Base-by-base conservation (phyloP, 1,140 invertebrate genomes). In the Stegodyphus mimosarum region DNA sequence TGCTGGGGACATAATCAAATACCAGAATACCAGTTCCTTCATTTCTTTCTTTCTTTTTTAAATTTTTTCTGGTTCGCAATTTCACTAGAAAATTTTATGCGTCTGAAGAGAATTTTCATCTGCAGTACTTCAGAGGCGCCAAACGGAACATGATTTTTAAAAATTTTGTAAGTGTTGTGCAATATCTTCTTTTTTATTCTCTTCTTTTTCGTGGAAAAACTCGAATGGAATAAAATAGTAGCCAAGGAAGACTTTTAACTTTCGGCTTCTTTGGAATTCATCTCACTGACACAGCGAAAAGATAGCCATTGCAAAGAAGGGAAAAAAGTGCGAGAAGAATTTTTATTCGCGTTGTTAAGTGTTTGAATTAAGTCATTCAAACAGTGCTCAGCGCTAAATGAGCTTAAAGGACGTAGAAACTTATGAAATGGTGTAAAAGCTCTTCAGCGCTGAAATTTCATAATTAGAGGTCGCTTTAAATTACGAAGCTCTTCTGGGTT, bases 91-190 rank as follows among this genome's bases (percentile, higher is more conserved):
- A 80, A 60, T 81, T 81, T 51, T 48, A 49, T 13, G 60, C 74
- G 10, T 63, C 53, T 72, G 52, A 72, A 33, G 55, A 72, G n/a
- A 71, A 64, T 81, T 81, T 79, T 72, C 67, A 72, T 67, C 67
- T 79, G 9, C 9, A 9, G 67, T 70, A 55, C 77, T 81, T 72
- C 78, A 81, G 67, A 81, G 78, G 78, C 78, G 70, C n/a, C 74
- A 78, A 55, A 53, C 63, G 63, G 55, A 69, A 78, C 17, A 17
- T 13, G 64, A 9, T 50, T n/a, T 7, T 9, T 17, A 17, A n/a
- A 78, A 51, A 33, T 69, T 69, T 69, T 66, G 50, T 49, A 33
- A 64, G 49, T 33, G 60, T 10, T 7, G 15, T 60, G 9, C 55
- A 60, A 11, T 11, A 60, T 60, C 15, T 60, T 67, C 6, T 7